phyloP scores from a whole-genome alignment of 2,888 invertebrate genomes.

The Unio delphinus region DNA sequence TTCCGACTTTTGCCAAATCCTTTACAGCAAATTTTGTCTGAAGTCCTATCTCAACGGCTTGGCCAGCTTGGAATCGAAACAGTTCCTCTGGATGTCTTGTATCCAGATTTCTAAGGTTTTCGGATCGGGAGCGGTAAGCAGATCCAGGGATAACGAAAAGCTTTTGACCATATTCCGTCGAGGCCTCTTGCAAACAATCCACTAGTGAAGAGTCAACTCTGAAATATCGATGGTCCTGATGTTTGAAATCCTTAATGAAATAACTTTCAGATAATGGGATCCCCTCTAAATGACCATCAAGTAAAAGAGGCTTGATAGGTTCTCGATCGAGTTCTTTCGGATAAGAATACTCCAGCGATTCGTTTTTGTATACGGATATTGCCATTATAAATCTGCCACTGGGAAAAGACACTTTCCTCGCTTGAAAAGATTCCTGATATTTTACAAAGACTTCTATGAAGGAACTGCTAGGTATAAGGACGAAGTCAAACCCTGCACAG shows the following conservation, averaged over 20 bases:
- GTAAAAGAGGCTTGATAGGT: conserved; percentile 3
- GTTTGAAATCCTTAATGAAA: conserved; percentile 3
- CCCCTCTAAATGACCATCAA: conserved; percentile 5
- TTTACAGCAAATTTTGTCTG: neutral
- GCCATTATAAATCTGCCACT: conserved; percentile 4
- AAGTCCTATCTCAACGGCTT: conserved; percentile 8
- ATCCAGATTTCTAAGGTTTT: conserved; percentile 9
- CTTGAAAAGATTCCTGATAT: conserved; percentile 4
- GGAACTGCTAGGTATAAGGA: neutral
- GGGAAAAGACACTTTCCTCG: conserved; percentile 3
- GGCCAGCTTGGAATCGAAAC: conserved; percentile 7
- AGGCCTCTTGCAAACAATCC: conserved; percentile 8
- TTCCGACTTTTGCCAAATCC: conserved; percentile 7
- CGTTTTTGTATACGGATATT: conserved; percentile 2
- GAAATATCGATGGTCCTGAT: conserved; percentile 4
- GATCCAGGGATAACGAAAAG: conserved; percentile 8
- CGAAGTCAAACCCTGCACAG: conserved; percentile 14
- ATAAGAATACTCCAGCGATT: conserved; percentile 4
- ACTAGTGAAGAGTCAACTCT: conserved; percentile 10
- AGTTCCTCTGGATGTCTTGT: conserved; percentile 10
- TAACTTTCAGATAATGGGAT: conserved; percentile 10
- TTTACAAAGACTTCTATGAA: conserved; percentile 10
- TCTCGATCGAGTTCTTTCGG: conserved; percentile 6
- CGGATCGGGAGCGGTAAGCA: conserved; percentile 7
- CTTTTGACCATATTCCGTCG: conserved; percentile 7